A percentile compares a stretch with the other conserved stretches of the same genome.
These are phyloP conservation scores for Patella depressa DNA, from an alignment of 2,888 invertebrate species.

Conservation along the genomic window DNA sequence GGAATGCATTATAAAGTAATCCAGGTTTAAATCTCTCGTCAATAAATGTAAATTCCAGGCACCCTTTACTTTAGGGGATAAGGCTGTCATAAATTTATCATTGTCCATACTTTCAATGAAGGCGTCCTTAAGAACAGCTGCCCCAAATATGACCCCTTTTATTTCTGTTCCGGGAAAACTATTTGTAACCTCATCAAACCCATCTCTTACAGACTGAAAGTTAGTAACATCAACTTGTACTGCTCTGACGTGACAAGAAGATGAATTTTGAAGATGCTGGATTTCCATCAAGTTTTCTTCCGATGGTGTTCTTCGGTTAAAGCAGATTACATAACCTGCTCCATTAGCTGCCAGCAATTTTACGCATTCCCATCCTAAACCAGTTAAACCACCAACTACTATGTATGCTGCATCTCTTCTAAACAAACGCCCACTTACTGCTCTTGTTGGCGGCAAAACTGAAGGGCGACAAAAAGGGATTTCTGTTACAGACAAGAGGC, in stretches of 20 bases:
- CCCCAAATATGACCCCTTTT: slow-evolving; percentile 48
- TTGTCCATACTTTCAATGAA: slow-evolving; percentile 17
- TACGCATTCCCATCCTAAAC: slow-evolving; percentile 54
- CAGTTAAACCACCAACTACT: slow-evolving; percentile 55
- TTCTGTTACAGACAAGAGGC: no score
- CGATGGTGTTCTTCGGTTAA: slow-evolving; percentile 41
- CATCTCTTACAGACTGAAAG: neutral
- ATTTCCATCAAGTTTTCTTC: slow-evolving; percentile 16
- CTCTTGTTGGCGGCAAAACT: neutral
- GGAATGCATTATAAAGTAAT: slow-evolving; percentile 55
- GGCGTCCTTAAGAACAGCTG: slow-evolving; percentile 40
- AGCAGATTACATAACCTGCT: slow-evolving; percentile 43
- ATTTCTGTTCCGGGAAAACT: slow-evolving; percentile 20
- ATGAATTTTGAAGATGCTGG: neutral
- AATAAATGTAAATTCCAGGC: slow-evolving; percentile 49
- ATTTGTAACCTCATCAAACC: neutral
- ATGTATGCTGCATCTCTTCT: slow-evolving; percentile 44
- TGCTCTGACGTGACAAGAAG: slow-evolving; percentile 12
- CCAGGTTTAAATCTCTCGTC: slow-evolving; percentile 35
- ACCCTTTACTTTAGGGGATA: slow-evolving; percentile 44
- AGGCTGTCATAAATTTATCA: slow-evolving; percentile 14
- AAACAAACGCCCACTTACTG: slow-evolving; percentile 32
- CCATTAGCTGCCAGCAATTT: slow-evolving; percentile 41
- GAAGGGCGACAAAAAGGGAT: no score
- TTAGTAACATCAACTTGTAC: slow-evolving; percentile 29